Evolutionary conservation across 1,140 invertebrate species (phyloP), one percentile per base, ranked within the genome.

Genomic region (Choristoneura fumiferana): DNA sequence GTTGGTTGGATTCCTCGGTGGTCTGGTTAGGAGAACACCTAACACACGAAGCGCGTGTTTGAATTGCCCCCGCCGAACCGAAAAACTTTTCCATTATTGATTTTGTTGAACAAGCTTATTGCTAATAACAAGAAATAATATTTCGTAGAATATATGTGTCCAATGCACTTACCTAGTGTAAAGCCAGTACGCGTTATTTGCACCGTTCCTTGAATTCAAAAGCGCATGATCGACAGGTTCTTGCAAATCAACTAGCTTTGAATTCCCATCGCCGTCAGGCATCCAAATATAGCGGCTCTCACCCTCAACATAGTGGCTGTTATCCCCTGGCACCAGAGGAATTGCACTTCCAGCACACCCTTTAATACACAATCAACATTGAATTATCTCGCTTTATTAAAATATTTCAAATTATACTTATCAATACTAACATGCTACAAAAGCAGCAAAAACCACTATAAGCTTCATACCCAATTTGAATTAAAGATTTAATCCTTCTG

Each of bases 281-380:
- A 85, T 83, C 80, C 82, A 85, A 14, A 83, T 76, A 62, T 78
- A 83, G 0, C 71, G 72, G 57, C 83, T 84, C 35, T 65, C 69
- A 1, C 81, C 78, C 54, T 84, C 79, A 10, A 82, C 73, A 60
- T 86, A 86, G 61, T 81, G 71, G 49, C 79, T 81, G 43, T 86
- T 84, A 36, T 86, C 78, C 37, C 76, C 73, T 17, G 81, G 80
- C 3, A 76, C 40, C 2, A 38, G 1, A 4, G 73, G 72, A 33
- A 76, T 69, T 0, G 66, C 61, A 17, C 40, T 54, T 12, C 71
- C 58, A 53, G 65, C 55, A 58, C 71, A 76, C 14, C 76, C 82
- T 85, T 34, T 35, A 66, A 68, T 72, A 57, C 17, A 39, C 4
- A 39, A 29, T 33, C 14, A 53, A 35, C 13, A 33, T n/a, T 33